Evolutionary conservation across 92 coral and sea anemone species (phyloP).

Genomic region (Scolanthus callimorphus): DNA sequence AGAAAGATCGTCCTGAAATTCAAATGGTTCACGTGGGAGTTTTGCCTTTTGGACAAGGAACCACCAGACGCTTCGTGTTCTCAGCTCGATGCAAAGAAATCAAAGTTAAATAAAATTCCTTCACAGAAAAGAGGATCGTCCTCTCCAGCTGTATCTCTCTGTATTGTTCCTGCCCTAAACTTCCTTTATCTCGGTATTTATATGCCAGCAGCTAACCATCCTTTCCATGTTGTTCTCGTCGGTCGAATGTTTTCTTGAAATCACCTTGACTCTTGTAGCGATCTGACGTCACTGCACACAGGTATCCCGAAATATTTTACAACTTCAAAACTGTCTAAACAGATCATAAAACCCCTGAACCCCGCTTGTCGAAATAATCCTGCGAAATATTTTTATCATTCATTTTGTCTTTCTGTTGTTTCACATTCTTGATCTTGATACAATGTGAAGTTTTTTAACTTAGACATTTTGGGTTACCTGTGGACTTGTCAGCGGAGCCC

Average conservation of each 20-base stretch:
- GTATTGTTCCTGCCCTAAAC: neutral
- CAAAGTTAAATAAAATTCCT: neutral
- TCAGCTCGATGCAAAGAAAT: neutral
- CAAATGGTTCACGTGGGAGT: no score
- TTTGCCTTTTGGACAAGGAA: no score
- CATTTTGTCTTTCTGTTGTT: no score
- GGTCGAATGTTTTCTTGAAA: neutral
- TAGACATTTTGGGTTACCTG: no score
- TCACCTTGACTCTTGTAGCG: slow-evolving; percentile 32
- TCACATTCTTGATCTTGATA: no score
- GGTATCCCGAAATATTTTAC: neutral
- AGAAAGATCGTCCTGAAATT: no score
- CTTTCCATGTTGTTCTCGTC: neutral
- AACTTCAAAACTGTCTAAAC: no score
- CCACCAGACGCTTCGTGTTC: no score
- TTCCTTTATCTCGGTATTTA: slow-evolving; percentile 27
- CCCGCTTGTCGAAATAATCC: no score
- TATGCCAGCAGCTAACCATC: slow-evolving; percentile 74
- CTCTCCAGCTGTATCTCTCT: neutral
- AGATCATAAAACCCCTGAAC: no score
- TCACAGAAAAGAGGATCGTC: neutral
- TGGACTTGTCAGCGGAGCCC: slow-evolving; percentile 31
- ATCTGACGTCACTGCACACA: slow-evolving; percentile 54
- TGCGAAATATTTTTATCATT: no score
- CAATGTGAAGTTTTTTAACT: no score